phyloP scores from a whole-genome alignment of 2,113 vertebrate genomes.

The Apteryx mantelli region DNA sequence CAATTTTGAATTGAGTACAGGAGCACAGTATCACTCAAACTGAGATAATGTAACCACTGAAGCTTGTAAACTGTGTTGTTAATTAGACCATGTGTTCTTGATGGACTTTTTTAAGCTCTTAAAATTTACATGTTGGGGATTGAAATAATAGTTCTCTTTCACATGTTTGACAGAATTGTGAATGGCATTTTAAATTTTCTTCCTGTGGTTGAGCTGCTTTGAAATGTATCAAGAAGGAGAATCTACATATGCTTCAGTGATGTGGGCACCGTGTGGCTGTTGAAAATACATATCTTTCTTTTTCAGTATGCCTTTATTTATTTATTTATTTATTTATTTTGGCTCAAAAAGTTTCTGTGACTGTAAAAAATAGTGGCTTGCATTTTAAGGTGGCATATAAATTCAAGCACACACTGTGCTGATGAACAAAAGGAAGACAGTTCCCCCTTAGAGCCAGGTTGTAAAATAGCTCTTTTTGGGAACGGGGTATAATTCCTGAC shows the following conservation, averaged over 20 bases:
- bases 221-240: neutral
- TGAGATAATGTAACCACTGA: constrained; percentile 18
- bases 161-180: constrained; percentile 36
- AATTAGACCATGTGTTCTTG: constrained; percentile 52
- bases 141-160: constrained; percentile 57
- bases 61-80: constrained; percentile 44
- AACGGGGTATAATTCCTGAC: neutral
- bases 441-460: neutral
- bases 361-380: neutral
- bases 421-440: neutral
- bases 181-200: constrained; percentile 31
- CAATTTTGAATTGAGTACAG: constrained; percentile 25
- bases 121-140: constrained; percentile 17
- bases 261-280: neutral
- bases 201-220: constrained; percentile 2
- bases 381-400: neutral
- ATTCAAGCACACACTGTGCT: neutral
- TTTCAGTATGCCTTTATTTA: neutral
- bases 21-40: constrained; percentile 11
- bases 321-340: neutral
- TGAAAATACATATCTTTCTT: neutral
- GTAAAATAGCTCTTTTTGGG: neutral
- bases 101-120: constrained; percentile 52
- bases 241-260: neutral
- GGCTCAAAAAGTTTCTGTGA: neutral